These are phyloP conservation scores for Caenorhabditis sinica DNA, from an alignment of 2,888 invertebrate genomes.

Conservation along the genomic window DNA sequence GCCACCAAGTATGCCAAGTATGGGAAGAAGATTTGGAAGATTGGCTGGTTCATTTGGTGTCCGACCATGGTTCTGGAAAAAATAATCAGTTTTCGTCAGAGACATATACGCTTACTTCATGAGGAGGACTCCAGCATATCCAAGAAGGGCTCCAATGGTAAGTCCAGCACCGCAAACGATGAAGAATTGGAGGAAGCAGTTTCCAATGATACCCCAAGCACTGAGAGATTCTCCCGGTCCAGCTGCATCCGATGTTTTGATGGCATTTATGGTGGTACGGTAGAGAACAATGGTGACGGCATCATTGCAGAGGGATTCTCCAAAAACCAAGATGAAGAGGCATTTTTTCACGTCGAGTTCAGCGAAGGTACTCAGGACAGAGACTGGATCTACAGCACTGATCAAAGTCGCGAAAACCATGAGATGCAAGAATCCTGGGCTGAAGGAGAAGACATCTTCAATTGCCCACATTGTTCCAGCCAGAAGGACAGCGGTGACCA, in stretches of 20 bases:
- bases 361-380: slow-evolving; percentile 79
- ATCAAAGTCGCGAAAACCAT: slow-evolving; percentile 73
- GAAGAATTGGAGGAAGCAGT: slow-evolving; percentile 65
- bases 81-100: no score
- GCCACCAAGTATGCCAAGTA: slow-evolving; percentile 96
- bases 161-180: slow-evolving; percentile 73
- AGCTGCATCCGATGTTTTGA: slow-evolving; percentile 61
- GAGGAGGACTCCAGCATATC: slow-evolving; percentile 58
- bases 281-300: slow-evolving; percentile 91
- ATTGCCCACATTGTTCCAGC: slow-evolving; percentile 15
- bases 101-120: slow-evolving; percentile 67
- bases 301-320: slow-evolving; percentile 84
- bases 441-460: slow-evolving; percentile 15
- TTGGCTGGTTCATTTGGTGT: slow-evolving; percentile 90
- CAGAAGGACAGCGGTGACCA: slow-evolving; percentile 90
- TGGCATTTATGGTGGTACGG: slow-evolving; percentile 72
- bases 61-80: slow-evolving; percentile 50
- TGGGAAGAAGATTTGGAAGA: slow-evolving; percentile 98
- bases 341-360: slow-evolving; percentile 88
- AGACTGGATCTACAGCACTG: slow-evolving; percentile 81
- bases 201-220: background rate
- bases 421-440: slow-evolving; percentile 52
- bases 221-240: background rate
- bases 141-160: background rate
- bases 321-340: slow-evolving; percentile 69